These are phyloP conservation scores for Diglossa brunneiventris DNA, from an alignment of 2,113 vertebrate species.

Conservation along the genomic window DNA sequence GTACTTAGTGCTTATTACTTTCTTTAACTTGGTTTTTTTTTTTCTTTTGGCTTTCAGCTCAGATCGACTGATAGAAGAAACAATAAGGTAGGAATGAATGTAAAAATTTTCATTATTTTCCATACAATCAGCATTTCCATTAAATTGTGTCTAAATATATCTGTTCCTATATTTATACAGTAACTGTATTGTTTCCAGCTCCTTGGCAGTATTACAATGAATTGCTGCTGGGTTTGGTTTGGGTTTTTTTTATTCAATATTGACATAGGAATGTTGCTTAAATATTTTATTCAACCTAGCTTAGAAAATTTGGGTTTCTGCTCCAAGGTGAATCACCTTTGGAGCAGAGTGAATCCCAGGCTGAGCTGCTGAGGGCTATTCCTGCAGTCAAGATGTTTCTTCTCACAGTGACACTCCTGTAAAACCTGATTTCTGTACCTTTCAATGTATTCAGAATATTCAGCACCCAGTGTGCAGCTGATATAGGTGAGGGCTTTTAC, in stretches of 20 bases:
- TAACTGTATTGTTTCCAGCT: background rate
- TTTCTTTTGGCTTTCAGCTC: constrained; percentile 79
- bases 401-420: background rate
- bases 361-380: background rate
- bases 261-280: background rate
- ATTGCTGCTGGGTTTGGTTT: background rate
- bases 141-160: background rate
- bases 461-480: background rate
- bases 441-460: background rate
- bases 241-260: background rate
- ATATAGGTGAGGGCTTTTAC: background rate
- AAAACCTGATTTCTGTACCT: background rate
- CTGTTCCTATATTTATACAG: background rate
- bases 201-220: background rate
- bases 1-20: background rate
- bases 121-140: background rate
- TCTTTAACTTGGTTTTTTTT: background rate
- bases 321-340: background rate
- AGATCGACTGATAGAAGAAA: constrained; percentile 97
- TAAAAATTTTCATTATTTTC: constrained; percentile 1
- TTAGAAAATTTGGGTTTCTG: background rate
- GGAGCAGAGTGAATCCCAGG: background rate
- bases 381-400: background rate
- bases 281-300: background rate
- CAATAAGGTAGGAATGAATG: constrained; percentile 89